These are phyloP conservation scores for Nettapus auritus DNA, from an alignment of 2,113 vertebrate genomes.

Conservation along the genomic window DNA sequence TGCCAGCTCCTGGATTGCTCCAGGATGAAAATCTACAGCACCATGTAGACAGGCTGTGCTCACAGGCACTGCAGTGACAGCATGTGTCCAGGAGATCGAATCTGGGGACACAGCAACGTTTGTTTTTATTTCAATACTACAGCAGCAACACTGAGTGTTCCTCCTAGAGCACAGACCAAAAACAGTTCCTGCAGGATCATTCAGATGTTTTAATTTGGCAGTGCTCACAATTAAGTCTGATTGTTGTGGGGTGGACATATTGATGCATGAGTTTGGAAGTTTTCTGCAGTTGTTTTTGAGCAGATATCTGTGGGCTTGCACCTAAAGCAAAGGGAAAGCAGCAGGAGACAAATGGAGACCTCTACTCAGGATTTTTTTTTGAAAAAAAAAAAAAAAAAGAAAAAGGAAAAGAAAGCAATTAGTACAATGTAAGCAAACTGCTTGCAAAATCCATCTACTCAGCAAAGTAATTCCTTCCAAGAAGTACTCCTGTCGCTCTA, in stretches of 20 bases:
- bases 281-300: background rate
- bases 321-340: background rate
- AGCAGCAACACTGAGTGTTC: background rate
- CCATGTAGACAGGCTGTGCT: background rate
- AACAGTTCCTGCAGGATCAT: background rate
- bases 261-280: background rate
- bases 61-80: background rate
- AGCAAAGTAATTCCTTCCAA: background rate
- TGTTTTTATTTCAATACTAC: background rate
- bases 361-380: background rate
- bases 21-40: background rate
- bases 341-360: background rate
- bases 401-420: background rate
- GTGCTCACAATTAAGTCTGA: background rate
- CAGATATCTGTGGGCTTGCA: background rate
- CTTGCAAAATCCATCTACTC: background rate
- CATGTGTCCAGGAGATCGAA: background rate
- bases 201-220: background rate
- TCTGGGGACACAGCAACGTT: background rate
- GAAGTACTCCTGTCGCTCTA: background rate
- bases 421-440: background rate
- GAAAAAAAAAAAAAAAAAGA: background rate
- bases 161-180: background rate
- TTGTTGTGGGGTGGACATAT: background rate
- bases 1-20: background rate